Percentiles rank a stretch among this genome's conserved stretches.
phyloP scores from a whole-genome alignment of 2,888 invertebrate genomes.

The Orthosia incerta region DNA sequence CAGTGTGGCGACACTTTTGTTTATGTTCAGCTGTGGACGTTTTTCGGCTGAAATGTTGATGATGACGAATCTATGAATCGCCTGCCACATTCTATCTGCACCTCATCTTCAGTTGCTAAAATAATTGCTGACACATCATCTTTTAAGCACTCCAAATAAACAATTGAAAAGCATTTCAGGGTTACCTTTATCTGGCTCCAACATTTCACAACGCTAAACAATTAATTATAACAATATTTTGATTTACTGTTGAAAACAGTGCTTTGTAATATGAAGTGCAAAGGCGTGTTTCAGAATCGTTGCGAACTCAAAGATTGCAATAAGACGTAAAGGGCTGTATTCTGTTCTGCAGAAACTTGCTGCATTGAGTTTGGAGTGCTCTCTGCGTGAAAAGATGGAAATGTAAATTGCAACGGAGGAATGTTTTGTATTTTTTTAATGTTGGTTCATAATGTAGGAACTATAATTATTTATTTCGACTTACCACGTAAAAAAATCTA shows the following conservation, averaged over 20 bases:
- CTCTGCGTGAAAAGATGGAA: not conserved
- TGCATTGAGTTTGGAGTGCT: not conserved
- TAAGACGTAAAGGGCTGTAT: not conserved
- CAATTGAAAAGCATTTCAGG: not conserved
- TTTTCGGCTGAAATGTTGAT: too few relatives aligned
- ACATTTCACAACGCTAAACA: not conserved
- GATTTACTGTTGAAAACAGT: not conserved
- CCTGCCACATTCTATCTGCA: too few relatives aligned
- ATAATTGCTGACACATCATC: not conserved
- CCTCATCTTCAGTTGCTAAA: not conserved
- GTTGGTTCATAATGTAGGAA: too few relatives aligned
- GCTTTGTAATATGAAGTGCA: not conserved
- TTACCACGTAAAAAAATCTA: too few relatives aligned
- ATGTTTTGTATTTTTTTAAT: not conserved
- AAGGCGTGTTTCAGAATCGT: conserved; percentile 1
- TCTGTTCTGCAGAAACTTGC: conserved; percentile 5
- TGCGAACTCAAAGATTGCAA: not conserved
- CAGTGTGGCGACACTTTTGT: too few relatives aligned
- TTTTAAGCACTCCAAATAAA: not conserved
- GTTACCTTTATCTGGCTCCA: not conserved
- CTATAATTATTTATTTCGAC: too few relatives aligned
- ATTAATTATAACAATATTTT: conserved; percentile 4
- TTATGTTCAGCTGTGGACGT: too few relatives aligned
- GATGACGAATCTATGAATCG: too few relatives aligned
- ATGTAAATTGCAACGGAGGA: not conserved